Evolutionary conservation across 1,140 invertebrate genomes (phyloP).

Genomic region (Cylas formicarius): DNA sequence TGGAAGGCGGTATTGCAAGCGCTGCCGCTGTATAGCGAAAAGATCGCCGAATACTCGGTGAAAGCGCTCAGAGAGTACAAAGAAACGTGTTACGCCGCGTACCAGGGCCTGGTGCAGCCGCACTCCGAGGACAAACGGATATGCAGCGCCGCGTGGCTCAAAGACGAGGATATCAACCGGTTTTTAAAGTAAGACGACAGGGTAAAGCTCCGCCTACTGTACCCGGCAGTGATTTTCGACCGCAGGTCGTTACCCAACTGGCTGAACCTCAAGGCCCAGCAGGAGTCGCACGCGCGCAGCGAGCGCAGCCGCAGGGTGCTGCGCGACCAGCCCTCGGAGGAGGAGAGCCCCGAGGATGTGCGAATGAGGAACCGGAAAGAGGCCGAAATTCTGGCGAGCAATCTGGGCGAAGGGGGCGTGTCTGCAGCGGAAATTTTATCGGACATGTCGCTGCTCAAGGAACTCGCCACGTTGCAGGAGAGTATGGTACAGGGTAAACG

Average conservation of each 20-base stretch:
- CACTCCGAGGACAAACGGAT: conserved; percentile 72
- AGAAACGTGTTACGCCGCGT: conserved; percentile 68
- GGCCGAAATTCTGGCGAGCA: conserved; percentile 85
- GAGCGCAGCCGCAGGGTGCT: conserved; percentile 32
- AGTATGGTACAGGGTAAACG: conserved; percentile 83
- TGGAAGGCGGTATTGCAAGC: conserved; percentile 61
- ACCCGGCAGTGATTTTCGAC: background rate
- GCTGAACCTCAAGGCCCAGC: conserved; percentile 60
- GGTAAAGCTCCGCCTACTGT: background rate
- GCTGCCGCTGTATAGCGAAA: conserved; percentile 62
- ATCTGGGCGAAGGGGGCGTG: conserved; percentile 67
- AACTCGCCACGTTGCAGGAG: conserved; percentile 83
- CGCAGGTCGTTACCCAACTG: conserved; percentile 74
- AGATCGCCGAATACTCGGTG: conserved; percentile 62
- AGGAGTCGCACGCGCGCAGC: conserved; percentile 40
- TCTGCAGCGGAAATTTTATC: conserved; percentile 25
- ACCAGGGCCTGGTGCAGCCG: conserved; percentile 70
- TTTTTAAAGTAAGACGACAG: conserved; percentile 62
- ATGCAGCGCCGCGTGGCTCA: conserved; percentile 84
- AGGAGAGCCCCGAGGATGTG: conserved; percentile 69
- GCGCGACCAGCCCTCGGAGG: conserved; percentile 53
- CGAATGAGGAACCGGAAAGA: conserved; percentile 77
- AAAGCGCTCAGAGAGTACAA: conserved; percentile 65
- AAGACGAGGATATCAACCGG: conserved; percentile 89
- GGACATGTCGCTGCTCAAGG: conserved; percentile 64